Evolutionary conservation across 2,888 invertebrate species (phyloP), one percentile per base, ranked within the genome.

Genomic region (Epinotia demarniana): DNA sequence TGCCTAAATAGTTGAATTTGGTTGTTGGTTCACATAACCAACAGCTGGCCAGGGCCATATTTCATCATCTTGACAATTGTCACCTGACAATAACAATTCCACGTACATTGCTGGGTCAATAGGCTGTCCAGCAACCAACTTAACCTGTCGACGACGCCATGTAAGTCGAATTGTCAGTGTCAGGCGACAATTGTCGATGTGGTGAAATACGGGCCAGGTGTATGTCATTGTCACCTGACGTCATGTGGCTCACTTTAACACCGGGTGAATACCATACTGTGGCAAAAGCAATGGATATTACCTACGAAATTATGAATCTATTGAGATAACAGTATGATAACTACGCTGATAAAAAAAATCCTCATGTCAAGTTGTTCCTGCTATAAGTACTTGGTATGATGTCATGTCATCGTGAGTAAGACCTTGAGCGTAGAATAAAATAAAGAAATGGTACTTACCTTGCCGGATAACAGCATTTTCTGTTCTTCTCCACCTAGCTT

Each of bases 171-270:
- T n/a, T n/a, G n/a, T n/a, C n/a, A n/a, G n/a, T n/a, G n/a, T n/a
- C n/a, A n/a, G n/a, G n/a, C n/a, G n/a, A n/a, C n/a, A n/a, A n/a
- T n/a, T n/a, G n/a, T n/a, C n/a, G n/a, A n/a, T n/a, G n/a, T n/a
- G n/a, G n/a, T n/a, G n/a, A n/a, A n/a, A n/a, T n/a, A n/a, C n/a
- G n/a, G 23, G 23, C 23, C 23, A 27, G 3, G 23, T 27, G 23
- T 67, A 81, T 79, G 75, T 80, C 77, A 68, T 49, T 72, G 79
- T 81, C 81, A 80, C 80, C 79, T 77, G 80, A 80, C 76, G 57
- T 75, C 72, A 79, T 82, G 81, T 81, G 81, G 81, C 57, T 81
- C 81, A 82, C 71, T 67, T 23, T 60, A 76, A 77, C 77, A 27
- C 23, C 23, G 3, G 23, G 23, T 27, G 23, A 27, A 63, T 46